Conservation (phyloP, 2,888 invertebrate genomes). For the Hybos culiciformis region DNA sequence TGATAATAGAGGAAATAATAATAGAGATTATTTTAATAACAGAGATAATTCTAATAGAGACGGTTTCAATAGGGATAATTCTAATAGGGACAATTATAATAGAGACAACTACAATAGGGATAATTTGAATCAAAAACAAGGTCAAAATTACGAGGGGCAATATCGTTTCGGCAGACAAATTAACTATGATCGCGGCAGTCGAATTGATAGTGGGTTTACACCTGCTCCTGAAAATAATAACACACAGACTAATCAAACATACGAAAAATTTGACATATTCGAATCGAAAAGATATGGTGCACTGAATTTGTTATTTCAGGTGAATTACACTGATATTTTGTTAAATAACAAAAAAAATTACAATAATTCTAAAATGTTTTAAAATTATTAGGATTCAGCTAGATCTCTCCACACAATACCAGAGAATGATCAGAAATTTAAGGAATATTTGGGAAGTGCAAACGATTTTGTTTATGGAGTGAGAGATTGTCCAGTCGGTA, state of each 20-base stretch:
- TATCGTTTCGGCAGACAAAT: conserved; percentile 16
- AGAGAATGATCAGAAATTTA: conserved; percentile 64
- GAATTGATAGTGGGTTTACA: conserved; percentile 26
- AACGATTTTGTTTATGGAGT: conserved; percentile 59
- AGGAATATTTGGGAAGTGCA: conserved; percentile 54
- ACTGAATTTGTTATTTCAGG: conserved; percentile 67
- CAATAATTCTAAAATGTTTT: not conserved
- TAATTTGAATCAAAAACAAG: too few relatives aligned
- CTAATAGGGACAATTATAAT: conserved; percentile 3
- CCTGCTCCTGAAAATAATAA: conserved; percentile 21
- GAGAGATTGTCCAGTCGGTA: conserved; percentile 66
- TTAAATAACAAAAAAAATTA: too few relatives aligned
- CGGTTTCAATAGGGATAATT: conserved; percentile 13
- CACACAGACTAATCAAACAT: conserved; percentile 21
- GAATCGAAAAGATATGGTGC: conserved; percentile 54
- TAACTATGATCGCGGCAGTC: conserved; percentile 15
- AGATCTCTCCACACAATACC: conserved; percentile 48
- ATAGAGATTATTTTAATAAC: conserved; percentile 14
- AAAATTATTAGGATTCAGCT: conserved; percentile 55
- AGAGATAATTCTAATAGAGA: conserved; percentile 8
- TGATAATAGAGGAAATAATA: conserved; percentile 12
- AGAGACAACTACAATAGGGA: conserved; percentile 9
- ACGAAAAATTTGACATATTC: conserved; percentile 58
- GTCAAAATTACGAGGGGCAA: conserved; percentile 9
- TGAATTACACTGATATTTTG: conserved; percentile 25